A percentile compares a stretch with the other conserved stretches of the same genome.
phyloP scores from a whole-genome alignment of 2,888 invertebrate genomes.

The Plebejus melissa region DNA sequence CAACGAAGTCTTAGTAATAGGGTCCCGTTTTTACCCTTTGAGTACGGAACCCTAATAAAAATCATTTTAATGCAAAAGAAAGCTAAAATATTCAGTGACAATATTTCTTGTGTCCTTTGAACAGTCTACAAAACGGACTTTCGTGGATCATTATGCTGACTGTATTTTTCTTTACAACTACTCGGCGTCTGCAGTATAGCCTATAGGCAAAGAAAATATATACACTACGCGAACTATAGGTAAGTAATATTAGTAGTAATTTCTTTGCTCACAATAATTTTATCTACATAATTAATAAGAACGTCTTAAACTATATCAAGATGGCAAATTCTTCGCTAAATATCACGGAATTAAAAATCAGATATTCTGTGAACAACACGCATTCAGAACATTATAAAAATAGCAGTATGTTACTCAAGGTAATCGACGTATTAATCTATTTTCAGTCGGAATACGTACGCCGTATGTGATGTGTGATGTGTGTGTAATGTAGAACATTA shows the following conservation, averaged over 20 bases:
- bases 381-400: constrained; percentile 39
- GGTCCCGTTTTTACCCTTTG: no score
- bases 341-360: background rate
- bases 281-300: no score
- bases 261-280: background rate
- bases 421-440: constrained; percentile 39
- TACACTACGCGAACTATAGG: no score
- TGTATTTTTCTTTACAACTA: no score
- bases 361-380: constrained; percentile 36
- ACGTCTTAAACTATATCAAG: background rate
- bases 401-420: constrained; percentile 41
- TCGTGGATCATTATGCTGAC: background rate
- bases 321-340: background rate
- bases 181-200: background rate
- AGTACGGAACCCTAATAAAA: no score
- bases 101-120: background rate
- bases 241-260: background rate
- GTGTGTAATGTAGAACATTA: constrained; percentile 7
- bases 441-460: constrained; percentile 32
- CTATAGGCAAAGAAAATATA: background rate
- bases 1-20: no score
- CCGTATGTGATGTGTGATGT: background rate
- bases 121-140: background rate
- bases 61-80: background rate
- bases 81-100: background rate